phyloP scores from a whole-genome alignment of 2,113 vertebrate genomes.

The Labeo rohita region DNA sequence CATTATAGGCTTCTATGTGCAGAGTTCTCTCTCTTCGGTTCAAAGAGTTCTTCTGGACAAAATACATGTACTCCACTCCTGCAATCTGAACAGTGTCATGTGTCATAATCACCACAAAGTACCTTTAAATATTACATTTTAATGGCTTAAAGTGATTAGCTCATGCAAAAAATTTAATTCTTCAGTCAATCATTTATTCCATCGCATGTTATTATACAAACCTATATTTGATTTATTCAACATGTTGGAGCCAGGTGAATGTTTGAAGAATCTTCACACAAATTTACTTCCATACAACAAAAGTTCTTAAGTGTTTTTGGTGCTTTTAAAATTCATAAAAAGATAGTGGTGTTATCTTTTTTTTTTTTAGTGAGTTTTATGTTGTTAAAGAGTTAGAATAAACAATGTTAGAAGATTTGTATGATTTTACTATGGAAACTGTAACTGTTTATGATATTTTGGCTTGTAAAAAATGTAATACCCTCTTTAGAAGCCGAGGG shows the following conservation, averaged over 20 bases:
- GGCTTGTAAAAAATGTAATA: slow-evolving; percentile 55
- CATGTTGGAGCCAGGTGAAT: no score
- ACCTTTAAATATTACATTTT: background rate
- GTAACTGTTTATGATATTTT: background rate
- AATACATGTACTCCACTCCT: slow-evolving; percentile 94
- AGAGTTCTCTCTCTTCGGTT: slow-evolving; percentile 88
- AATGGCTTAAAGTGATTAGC: background rate
- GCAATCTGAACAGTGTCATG: slow-evolving; percentile 81
- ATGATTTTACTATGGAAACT: background rate
- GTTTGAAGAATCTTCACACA: background rate
- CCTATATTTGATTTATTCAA: no score
- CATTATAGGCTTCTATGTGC: slow-evolving; percentile 91
- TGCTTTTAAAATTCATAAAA: no score
- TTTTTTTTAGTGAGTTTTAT: no score
- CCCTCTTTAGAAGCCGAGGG: slow-evolving; percentile 92
- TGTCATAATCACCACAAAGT: background rate
- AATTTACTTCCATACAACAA: no score
- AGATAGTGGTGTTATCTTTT: no score
- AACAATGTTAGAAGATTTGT: no score
- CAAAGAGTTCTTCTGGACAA: slow-evolving; percentile 92
- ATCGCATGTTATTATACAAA: no score
- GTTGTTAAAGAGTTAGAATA: no score
- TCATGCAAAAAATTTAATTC: background rate
- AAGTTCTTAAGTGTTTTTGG: no score
- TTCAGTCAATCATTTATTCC: background rate